Evolutionary conservation across 2,113 vertebrate species (phyloP).

Genomic region (Noctilio leporinus): DNA sequence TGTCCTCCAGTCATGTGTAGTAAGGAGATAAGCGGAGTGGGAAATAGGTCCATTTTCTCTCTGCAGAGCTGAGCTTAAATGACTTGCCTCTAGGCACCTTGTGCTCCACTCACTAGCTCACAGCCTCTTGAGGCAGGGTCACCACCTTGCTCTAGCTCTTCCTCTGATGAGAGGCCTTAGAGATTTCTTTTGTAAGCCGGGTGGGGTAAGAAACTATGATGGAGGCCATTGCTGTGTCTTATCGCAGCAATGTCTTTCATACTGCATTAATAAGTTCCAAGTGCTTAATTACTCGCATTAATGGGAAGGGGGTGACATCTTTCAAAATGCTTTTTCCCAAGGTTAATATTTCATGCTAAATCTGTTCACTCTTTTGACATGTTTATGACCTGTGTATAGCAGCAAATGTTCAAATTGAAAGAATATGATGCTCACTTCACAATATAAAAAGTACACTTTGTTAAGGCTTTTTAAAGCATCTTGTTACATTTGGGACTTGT

Average conservation of each 20-base stretch:
- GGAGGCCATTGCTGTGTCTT: neutral
- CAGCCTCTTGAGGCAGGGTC: neutral
- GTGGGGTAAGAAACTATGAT: neutral
- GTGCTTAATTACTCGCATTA: constrained; percentile 22
- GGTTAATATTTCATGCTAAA: constrained; percentile 65
- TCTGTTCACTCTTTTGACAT: constrained; percentile 53
- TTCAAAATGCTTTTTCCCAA: constrained; percentile 57
- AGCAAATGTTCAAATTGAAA: constrained; percentile 64
- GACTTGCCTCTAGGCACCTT: neutral
- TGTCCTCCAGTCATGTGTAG: neutral
- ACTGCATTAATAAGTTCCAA: neutral
- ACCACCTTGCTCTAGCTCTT: neutral
- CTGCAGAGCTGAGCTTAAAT: neutral
- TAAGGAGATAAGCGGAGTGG: neutral
- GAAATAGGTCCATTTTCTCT: neutral
- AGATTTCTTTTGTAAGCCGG: neutral
- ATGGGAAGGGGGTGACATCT: constrained; percentile 41
- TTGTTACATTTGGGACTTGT: constrained; percentile 27
- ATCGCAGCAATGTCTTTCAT: neutral
- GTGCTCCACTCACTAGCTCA: neutral
- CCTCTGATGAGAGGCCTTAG: neutral
- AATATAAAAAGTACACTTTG: constrained; percentile 44
- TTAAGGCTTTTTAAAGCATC: constrained; percentile 41
- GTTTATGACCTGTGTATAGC: constrained; percentile 49
- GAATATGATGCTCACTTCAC: neutral